A percentile compares a stretch with the other conserved stretches of the same genome.
Conservation (phyloP, 2,888 invertebrate species). For the Osmoderma eremita region DNA sequence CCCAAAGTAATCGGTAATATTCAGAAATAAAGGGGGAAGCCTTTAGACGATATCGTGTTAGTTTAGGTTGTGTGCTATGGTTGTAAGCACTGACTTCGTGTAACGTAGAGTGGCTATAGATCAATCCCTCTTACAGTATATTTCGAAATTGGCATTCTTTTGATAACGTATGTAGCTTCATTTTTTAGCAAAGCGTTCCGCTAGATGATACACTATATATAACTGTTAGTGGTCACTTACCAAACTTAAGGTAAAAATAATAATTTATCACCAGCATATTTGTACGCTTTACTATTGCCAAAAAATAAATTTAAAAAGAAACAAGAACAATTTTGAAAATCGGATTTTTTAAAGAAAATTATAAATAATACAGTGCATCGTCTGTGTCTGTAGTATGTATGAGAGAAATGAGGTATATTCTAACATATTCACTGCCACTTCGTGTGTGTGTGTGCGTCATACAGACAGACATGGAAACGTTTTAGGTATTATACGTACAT, state of each 20-base stretch:
- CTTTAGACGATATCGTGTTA: no score
- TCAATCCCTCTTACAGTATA: no score
- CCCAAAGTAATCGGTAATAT: no score
- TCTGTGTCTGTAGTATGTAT: constrained; percentile 55
- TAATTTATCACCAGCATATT: constrained; percentile 31
- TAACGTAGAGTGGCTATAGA: no score
- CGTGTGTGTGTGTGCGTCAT: constrained; percentile 55
- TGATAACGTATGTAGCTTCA: no score
- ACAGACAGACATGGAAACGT: constrained; percentile 54
- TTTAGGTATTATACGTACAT: constrained; percentile 2
- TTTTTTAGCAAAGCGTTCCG: no score
- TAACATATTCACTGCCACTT: constrained; percentile 62
- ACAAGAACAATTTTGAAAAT: constrained; percentile 14
- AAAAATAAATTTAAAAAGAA: constrained; percentile 3
- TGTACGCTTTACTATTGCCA: constrained; percentile 23
- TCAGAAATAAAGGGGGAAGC: no score
- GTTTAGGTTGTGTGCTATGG: no score
- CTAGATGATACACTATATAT: no score
- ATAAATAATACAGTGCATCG: constrained; percentile 5
- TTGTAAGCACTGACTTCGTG: no score
- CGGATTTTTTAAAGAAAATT: constrained; percentile 21
- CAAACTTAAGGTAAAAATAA: constrained; percentile 8
- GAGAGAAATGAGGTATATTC: constrained; percentile 54
- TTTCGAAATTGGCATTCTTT: no score
- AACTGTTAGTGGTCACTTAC: no score